Evolutionary conservation across 2,797 vertebrate species (phyloP).

Genomic region (Enoplosus armatus): DNA sequence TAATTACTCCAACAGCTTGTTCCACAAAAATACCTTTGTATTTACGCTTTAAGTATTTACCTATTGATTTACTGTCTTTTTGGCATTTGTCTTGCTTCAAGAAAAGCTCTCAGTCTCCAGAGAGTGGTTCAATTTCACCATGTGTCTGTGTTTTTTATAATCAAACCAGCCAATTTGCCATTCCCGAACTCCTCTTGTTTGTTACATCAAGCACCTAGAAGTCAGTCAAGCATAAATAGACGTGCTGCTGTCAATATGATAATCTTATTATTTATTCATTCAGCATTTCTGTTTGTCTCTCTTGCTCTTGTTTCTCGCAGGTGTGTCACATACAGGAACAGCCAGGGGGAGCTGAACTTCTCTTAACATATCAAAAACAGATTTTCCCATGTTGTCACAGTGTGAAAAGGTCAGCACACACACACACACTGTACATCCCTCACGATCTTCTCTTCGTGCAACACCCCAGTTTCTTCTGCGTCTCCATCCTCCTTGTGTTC

Average conservation of each 20-base stretch:
- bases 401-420: slow-evolving; percentile 37
- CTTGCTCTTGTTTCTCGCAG: slow-evolving; percentile 21
- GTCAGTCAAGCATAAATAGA: slow-evolving; percentile 44
- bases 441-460: background rate
- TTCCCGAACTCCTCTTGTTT: slow-evolving; percentile 25
- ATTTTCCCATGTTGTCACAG: slow-evolving; percentile 22
- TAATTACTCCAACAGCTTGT: background rate
- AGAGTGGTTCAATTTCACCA: slow-evolving; percentile 16
- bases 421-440: background rate
- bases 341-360: slow-evolving; percentile 15
- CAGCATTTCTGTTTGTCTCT: slow-evolving; percentile 12
- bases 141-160: slow-evolving; percentile 19
- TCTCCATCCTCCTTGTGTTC: background rate
- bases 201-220: slow-evolving; percentile 26
- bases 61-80: slow-evolving; percentile 38
- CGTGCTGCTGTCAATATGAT: slow-evolving; percentile 45
- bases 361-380: slow-evolving; percentile 13
- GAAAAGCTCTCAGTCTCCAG: slow-evolving; percentile 14
- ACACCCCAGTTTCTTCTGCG: background rate
- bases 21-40: background rate
- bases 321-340: slow-evolving; percentile 25
- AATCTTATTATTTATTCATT: slow-evolving; percentile 49
- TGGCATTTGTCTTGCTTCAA: slow-evolving; percentile 16
- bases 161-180: slow-evolving; percentile 58
- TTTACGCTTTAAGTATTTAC: slow-evolving; percentile 36